Conservation (phyloP, 2,797 vertebrate species). For the Cossypha heuglini region DNA sequence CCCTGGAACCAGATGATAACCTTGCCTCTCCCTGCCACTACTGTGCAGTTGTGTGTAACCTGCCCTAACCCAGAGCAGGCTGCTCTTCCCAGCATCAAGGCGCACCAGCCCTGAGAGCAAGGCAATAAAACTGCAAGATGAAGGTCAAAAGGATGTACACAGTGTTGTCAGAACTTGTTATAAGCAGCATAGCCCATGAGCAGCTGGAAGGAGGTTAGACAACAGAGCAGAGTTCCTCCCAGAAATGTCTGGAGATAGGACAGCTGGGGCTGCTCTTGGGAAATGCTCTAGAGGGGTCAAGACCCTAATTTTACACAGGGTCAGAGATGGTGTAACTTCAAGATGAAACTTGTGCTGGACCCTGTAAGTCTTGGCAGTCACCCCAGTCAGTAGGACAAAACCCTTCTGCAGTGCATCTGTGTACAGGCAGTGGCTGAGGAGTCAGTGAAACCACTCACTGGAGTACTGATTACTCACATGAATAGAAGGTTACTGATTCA, state of each 20-base stretch:
- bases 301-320: not conserved
- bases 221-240: not conserved
- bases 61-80: not conserved
- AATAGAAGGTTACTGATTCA: not conserved
- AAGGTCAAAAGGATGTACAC: not conserved
- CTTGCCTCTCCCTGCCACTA: not conserved
- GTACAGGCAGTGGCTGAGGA: not conserved
- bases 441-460: not conserved
- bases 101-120: not conserved
- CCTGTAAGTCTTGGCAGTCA: not conserved
- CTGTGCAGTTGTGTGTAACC: accelerated
- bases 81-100: not conserved
- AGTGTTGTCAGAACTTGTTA: not conserved
- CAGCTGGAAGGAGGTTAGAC: not conserved
- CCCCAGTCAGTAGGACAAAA: not conserved
- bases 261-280: not conserved
- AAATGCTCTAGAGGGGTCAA: not conserved
- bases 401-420: not conserved
- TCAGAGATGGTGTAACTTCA: not conserved
- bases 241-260: not conserved
- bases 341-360: not conserved
- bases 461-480: not conserved
- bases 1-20: not conserved
- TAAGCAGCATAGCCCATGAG: not conserved
- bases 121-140: not conserved